Base-by-base conservation (phyloP, 2,113 vertebrate species). In the Meleagris gallopavo region DNA sequence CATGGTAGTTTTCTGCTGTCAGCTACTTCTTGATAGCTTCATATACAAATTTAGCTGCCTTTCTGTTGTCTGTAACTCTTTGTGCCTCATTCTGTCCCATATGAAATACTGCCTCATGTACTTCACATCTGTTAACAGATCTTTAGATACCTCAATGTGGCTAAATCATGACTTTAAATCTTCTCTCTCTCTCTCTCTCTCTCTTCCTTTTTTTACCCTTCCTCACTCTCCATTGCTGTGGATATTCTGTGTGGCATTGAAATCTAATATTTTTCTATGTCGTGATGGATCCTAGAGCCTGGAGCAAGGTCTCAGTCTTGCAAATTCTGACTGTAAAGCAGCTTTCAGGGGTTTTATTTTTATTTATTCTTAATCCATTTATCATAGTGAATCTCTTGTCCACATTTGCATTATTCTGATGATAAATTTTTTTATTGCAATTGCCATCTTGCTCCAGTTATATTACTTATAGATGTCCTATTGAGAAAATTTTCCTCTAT, bases 391-490 rank as follows among this genome's bases (percentile, higher is more conserved):
- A 77, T 13, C 14, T 79, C n/a, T 76, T 83, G 13, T 76, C 34
- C 36, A 75, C 43, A 52, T 50, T 69, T 24, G 5, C 3, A 13
- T 24, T 70, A 17, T 38, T 83, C 34, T 0, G 0, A 25, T 61
- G 41, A 55, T 0, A 0, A 60, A 10, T 36, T 54, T 54, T 54
- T 54, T 25, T 25, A 54, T 81, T 62, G 20, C 55, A 62, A 25
- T 14, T 52, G 20, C 76, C 45, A 3, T 5, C 30, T 80, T 58
- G 38, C 36, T 77, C 24, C 11, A 18, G 41, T 86, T 17, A 8
- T 45, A 34, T 8, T 2, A 38, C 45, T 41, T 72, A 65, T 29
- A 72, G 12, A 10, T 48, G n/a, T 74, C 43, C 40, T 76, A 27
- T 10, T 50, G 18, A 54, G 45, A 88, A 55, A 83, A 60, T 41